A percentile compares a stretch with the other conserved stretches of the same genome.
Conservation (phyloP, 2,113 vertebrate genomes). For the Sebastes schlegelii region DNA sequence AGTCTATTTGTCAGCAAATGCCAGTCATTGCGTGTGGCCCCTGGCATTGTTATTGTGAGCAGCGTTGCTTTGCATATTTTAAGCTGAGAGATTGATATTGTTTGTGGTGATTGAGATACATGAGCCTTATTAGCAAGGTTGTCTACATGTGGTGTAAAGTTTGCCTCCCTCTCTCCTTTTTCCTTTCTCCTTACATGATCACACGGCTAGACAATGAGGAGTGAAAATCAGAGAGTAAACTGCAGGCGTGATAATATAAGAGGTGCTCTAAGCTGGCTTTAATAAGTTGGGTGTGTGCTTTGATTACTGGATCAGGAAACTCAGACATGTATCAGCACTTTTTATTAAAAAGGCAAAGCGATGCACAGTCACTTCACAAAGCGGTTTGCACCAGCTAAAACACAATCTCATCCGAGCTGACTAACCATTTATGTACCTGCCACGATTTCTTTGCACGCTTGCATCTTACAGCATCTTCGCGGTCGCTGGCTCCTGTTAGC, state of each 20-base stretch:
- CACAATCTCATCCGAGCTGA: conserved; percentile 23
- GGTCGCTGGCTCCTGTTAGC: conserved; percentile 29
- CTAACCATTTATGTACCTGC: conserved; percentile 20
- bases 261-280: conserved; percentile 49
- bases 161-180: background rate
- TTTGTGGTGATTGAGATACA: conserved; percentile 60
- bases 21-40: conserved; percentile 52
- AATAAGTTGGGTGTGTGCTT: conserved; percentile 64
- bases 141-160: conserved; percentile 24
- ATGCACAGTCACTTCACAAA: conserved; percentile 11
- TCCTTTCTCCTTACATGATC: conserved; percentile 43
- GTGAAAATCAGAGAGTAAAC: conserved; percentile 38
- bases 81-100: conserved; percentile 58
- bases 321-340: conserved; percentile 65
- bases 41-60: conserved; percentile 48
- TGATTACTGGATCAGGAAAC: conserved; percentile 70
- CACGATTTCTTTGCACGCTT: conserved; percentile 7
- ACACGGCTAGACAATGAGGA: conserved; percentile 28
- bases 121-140: conserved; percentile 56
- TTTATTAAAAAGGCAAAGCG: conserved; percentile 49
- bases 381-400: conserved; percentile 26
- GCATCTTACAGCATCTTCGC: background rate
- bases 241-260: conserved; percentile 36
- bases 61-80: conserved; percentile 52
- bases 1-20: conserved; percentile 68